Base-by-base conservation (phyloP, 2,888 invertebrate species). In the Drosophila testacea region DNA sequence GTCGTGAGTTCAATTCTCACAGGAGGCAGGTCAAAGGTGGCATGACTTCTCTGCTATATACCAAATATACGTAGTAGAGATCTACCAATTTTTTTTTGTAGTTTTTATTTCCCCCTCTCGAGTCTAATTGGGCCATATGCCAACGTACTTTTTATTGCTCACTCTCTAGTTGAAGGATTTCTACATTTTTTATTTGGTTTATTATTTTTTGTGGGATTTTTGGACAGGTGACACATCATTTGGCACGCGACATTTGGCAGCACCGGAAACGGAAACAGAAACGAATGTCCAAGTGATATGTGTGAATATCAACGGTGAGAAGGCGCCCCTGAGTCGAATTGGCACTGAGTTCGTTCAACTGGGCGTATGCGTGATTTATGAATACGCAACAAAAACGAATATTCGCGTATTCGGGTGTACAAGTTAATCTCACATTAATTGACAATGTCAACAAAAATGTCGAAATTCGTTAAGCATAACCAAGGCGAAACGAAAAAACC, bases 281-380 rank as follows among this genome's bases (percentile, higher is more conserved):
- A 59, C 32, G 41, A 11, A 44, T 28, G 30, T 68, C 55, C 59
- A 68, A 41, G 52, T 50, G 55, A 74, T 16, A 30, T 52, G 52
- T 60, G 34, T 16, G 60, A 6, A 16, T 22, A 16, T 9, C n/a
- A 34, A 11, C 28, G 16, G 1, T 42, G n/a, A 59, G 10, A 22
- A 50, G 16, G 10, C 41, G 71, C 54, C 52, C 65, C 80, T 67
- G 44, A 13, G 52, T 68, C 82, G 82, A 85, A 86, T 81, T 87
- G 81, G 67, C 87, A 63, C 50, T 55, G 75, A 50, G 86, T 83
- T 81, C 82, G 79, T 83, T 79, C 77, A 81, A 86, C 87, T 72
- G 70, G 72, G 69, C 87, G 80, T 81, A 86, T 88, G 82, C 84
- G 84, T 83, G 79, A 83, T 86, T 86, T 86, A 78, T 83, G 56